A percentile compares a stretch with the other conserved stretches of the same genome.
phyloP scores from a whole-genome alignment of 2,113 vertebrate species.

The Microtus oregoni region DNA sequence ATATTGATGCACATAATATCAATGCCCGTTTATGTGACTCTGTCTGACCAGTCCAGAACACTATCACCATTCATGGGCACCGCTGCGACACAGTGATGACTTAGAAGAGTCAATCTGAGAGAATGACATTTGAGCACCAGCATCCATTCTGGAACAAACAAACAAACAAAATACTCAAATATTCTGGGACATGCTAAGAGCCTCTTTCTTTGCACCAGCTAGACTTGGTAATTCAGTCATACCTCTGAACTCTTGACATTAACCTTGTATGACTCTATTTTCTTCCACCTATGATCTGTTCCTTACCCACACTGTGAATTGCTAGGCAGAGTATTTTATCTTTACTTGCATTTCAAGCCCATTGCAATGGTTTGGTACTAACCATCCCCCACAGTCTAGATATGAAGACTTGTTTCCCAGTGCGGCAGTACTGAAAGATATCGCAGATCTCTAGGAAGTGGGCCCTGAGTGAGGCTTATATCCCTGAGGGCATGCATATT shows the following conservation, averaged over 20 bases:
- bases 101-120: background rate
- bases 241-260: background rate
- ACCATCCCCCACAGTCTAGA: background rate
- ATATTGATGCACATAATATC: background rate
- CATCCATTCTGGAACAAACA: background rate
- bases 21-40: background rate
- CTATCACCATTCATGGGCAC: background rate
- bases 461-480: background rate
- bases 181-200: background rate
- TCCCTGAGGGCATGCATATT: background rate
- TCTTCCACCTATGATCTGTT: background rate
- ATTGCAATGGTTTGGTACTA: background rate
- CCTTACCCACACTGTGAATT: background rate
- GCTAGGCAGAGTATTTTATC: background rate
- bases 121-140: background rate
- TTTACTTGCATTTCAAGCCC: background rate
- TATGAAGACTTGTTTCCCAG: background rate
- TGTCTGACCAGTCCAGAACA: background rate
- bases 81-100: background rate
- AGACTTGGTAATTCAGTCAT: background rate
- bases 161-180: background rate
- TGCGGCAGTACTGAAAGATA: no score
- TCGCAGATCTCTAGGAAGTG: background rate
- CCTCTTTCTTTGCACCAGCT: background rate
- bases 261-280: background rate